Percentiles rank a stretch among this genome's conserved stretches.
Evolutionary conservation across 2,797 vertebrate species (phyloP).

Genomic region (Enteromius argenteus): DNA sequence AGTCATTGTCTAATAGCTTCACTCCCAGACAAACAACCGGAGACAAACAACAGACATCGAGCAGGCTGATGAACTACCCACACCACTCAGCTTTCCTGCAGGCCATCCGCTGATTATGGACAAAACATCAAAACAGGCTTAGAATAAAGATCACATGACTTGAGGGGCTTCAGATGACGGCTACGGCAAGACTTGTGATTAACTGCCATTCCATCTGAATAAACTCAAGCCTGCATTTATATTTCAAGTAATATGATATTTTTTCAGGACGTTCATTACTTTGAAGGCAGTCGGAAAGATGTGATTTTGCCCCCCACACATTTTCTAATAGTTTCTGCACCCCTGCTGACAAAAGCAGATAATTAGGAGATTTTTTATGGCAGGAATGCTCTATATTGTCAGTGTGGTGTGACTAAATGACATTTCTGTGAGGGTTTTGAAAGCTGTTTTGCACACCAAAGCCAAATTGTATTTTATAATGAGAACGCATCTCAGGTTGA

Average conservation of each 20-base stretch:
- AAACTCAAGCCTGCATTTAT: constrained; percentile 17
- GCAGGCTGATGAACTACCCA: constrained; percentile 60
- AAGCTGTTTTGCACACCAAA: constrained; percentile 36
- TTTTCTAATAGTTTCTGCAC: constrained; percentile 34
- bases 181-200: constrained; percentile 6
- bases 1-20: constrained; percentile 72
- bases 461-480: constrained; percentile 25
- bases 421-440: constrained; percentile 29
- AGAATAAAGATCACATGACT: constrained; percentile 33
- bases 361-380: constrained; percentile 35
- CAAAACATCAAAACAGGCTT: constrained; percentile 37
- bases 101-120: constrained; percentile 49
- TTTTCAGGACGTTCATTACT: constrained; percentile 24
- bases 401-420: constrained; percentile 34
- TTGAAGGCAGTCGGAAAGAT: constrained; percentile 12
- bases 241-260: constrained; percentile 18
- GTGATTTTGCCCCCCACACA: constrained; percentile 31
- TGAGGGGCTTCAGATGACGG: neutral
- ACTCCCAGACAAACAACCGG: constrained; percentile 68
- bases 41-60: constrained; percentile 70
- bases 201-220: constrained; percentile 11
- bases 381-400: constrained; percentile 32
- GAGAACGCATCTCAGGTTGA: constrained; percentile 26
- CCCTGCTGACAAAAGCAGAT: constrained; percentile 40
- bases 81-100: constrained; percentile 64